Evolutionary conservation across 2,797 vertebrate genomes (phyloP).

Genomic region (Gallirallus australis): DNA sequence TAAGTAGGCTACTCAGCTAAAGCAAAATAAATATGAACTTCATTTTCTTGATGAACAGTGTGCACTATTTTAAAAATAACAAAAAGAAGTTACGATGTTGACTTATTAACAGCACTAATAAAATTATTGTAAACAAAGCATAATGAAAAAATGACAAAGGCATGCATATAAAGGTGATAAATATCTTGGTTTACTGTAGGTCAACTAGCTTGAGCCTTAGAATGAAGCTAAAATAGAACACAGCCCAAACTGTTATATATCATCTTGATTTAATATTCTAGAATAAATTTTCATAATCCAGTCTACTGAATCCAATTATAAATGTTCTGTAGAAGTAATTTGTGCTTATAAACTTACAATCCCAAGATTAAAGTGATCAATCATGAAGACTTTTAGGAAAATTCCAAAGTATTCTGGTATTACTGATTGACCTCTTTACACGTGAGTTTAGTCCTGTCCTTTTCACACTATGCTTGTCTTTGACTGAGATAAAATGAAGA

Average conservation of each 20-base stretch:
- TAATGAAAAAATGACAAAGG: not conserved
- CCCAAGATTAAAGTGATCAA: not conserved
- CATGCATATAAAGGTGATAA: not conserved
- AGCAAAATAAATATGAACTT: not conserved
- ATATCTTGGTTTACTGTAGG: not conserved
- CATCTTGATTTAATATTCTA: not conserved
- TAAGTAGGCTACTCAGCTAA: not conserved
- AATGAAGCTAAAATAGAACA: not conserved
- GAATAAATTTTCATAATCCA: not conserved
- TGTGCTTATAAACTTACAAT: not conserved
- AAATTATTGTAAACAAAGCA: not conserved
- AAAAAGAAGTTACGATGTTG: not conserved
- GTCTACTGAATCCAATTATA: not conserved
- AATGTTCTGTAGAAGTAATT: not conserved
- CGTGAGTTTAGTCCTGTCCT: not conserved
- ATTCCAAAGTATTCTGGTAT: not conserved
- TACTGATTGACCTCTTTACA: not conserved
- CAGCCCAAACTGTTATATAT: not conserved
- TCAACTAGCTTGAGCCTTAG: not conserved
- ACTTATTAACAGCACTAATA: not conserved
- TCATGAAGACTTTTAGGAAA: not conserved
- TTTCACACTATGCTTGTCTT: not conserved
- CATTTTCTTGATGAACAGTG: not conserved
- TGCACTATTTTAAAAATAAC: not conserved
- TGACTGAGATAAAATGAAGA: not conserved